A percentile compares a stretch with the other conserved stretches of the same genome.
Evolutionary conservation across 2,113 vertebrate species (phyloP).

Genomic region (Lamprologus lemairii): DNA sequence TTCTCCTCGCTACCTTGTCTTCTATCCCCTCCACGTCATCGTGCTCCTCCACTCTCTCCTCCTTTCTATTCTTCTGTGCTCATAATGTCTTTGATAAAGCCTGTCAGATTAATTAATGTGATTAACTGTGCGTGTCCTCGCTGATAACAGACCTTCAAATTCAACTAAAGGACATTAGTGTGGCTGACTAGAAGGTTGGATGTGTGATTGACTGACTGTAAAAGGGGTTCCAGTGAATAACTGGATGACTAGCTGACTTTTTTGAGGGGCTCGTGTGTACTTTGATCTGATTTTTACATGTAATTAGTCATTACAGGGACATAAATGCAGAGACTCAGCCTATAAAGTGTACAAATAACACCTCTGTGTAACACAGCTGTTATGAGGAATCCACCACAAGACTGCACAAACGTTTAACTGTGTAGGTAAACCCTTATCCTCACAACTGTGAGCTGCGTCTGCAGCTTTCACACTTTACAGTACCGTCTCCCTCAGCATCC

Average conservation of each 20-base stretch:
- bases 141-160: conserved; percentile 47
- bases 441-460: background rate
- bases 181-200: background rate
- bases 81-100: conserved; percentile 48
- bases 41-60: background rate
- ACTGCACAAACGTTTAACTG: background rate
- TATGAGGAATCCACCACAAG: background rate
- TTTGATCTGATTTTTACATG: background rate
- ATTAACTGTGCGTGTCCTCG: conserved; percentile 30
- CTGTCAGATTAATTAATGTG: conserved; percentile 63
- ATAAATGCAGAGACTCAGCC: background rate
- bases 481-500: background rate
- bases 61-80: conserved; percentile 12
- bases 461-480: background rate
- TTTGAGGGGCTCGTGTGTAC: background rate
- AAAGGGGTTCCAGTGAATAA: background rate
- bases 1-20: background rate
- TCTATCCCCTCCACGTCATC: background rate
- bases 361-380: background rate
- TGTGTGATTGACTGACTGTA: background rate
- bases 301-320: background rate
- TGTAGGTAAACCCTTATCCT: background rate
- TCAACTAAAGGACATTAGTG: conserved; percentile 20
- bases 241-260: background rate
- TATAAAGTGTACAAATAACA: rapidly evolving